A percentile compares a stretch with the other conserved stretches of the same genome.
These are phyloP conservation scores for Pseudorasbora parva DNA, from an alignment of 2,113 vertebrate genomes.

Conservation along the genomic window DNA sequence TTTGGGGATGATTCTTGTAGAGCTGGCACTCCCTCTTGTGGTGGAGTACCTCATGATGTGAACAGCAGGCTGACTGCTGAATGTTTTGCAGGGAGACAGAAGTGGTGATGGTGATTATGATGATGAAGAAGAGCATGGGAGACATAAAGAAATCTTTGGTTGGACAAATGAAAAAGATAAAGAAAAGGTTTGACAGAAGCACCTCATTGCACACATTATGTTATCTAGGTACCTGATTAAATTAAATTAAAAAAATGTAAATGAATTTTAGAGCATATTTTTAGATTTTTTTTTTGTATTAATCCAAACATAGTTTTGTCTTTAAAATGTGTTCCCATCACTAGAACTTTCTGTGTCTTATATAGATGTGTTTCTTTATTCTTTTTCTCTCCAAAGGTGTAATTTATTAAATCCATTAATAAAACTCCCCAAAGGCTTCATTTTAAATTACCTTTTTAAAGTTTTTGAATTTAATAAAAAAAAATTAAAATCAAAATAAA, in stretches of 20 bases:
- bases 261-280: no score
- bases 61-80: not conserved
- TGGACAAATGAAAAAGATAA: slow-evolving; percentile 64
- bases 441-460: not conserved
- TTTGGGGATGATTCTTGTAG: not conserved
- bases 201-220: not conserved
- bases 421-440: not conserved
- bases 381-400: not conserved
- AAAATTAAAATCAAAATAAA: not conserved
- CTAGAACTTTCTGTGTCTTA: no score
- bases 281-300: no score
- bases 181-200: slow-evolving; percentile 13
- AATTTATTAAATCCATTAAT: not conserved
- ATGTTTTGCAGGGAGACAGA: slow-evolving; percentile 72
- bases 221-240: not conserved
- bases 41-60: not conserved
- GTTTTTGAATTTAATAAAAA: no score
- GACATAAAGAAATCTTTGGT: slow-evolving; percentile 73
- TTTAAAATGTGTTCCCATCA: not conserved
- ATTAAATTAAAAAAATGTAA: not conserved
- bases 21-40: slow-evolving; percentile 16
- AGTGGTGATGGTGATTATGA: slow-evolving; percentile 80
- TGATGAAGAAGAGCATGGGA: slow-evolving; percentile 70
- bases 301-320: not conserved
- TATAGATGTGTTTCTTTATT: not conserved